These are phyloP conservation scores for Cavia porcellus DNA, from an alignment of 2,113 vertebrate species.

Conservation along the genomic window DNA sequence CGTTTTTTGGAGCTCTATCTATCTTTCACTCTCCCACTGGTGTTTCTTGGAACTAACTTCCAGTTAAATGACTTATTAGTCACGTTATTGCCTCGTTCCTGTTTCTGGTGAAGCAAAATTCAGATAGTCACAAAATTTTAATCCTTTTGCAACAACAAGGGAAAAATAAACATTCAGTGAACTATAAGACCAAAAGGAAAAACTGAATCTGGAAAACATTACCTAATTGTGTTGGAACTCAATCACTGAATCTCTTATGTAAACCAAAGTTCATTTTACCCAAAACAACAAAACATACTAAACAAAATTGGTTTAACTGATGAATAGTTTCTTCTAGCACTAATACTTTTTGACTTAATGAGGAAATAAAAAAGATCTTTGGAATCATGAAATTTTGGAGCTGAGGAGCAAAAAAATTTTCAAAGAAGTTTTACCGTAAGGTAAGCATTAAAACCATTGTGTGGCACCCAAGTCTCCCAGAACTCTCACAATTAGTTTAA, in stretches of 20 bases:
- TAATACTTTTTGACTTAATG: conserved; percentile 47
- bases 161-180: not conserved
- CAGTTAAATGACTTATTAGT: not conserved
- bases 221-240: conserved; percentile 29
- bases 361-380: conserved; percentile 49
- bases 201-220: conserved; percentile 48
- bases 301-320: conserved; percentile 16
- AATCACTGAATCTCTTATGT: conserved; percentile 32
- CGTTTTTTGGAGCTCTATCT: not conserved
- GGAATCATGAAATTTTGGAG: not conserved
- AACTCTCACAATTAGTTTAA: not conserved
- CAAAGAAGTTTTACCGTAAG: not conserved
- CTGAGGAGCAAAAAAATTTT: conserved; percentile 1
- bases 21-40: not conserved
- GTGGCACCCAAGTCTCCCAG: not conserved
- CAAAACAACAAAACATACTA: not conserved
- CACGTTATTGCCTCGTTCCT: conserved; percentile 9
- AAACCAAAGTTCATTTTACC: not conserved
- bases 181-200: conserved; percentile 39
- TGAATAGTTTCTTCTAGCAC: not conserved
- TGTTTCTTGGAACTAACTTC: not conserved
- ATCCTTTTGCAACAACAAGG: not conserved
- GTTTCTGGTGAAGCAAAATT: conserved; percentile 20
- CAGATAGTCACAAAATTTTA: not conserved
- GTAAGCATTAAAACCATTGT: not conserved